Evolutionary conservation across 2,888 invertebrate species (phyloP), one percentile per base, ranked within the genome.

Genomic region (Cheilosia pagana): DNA sequence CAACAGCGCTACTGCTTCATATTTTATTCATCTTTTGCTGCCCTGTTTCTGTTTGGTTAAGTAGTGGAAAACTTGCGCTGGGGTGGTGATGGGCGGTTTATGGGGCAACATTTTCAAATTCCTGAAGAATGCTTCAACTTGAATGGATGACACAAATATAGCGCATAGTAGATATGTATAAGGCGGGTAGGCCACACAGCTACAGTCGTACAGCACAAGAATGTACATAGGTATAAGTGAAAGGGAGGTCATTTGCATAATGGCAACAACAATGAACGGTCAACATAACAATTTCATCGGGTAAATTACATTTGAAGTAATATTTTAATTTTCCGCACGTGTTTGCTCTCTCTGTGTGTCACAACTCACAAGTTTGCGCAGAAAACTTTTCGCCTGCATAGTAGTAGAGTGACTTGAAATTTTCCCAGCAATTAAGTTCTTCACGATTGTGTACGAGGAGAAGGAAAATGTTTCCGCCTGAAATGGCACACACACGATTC

Each of bases 161-260:
- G 16, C n/a, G 16, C 45, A 45, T 21, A 28, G 1, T 28, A n/a
- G n/a, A 7, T 28, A 53, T 28, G 25, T 62, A 50, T 25, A 21
- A 19, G 1, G 3, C 14, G 43, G 14, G 43, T 5, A 16, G 7
- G 43, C 45, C 2, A 28, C 2, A 28, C 28, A 28, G 1, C 7
- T 28, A 28, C 28, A 28, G 28, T 8, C 28, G n/a, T n/a, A 41
- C 35, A 12, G 35, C 21, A 63, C 12, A 19, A 41, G 28, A 28
- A 28, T 16, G 52, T n/a, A n/a, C n/a, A n/a, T n/a, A n/a, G n/a
- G n/a, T n/a, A 21, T 43, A 28, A 21, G 31, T 52, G 3, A 43
- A 48, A 67, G 65, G 65, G 70, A 71, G 75, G 70, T 76, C 57
- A 71, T 82, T 82, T 82, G 60, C 76, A 82, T 82, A 76, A 76